Evolutionary conservation across 2,888 invertebrate species (phyloP).

Genomic region (Gibbula magus): DNA sequence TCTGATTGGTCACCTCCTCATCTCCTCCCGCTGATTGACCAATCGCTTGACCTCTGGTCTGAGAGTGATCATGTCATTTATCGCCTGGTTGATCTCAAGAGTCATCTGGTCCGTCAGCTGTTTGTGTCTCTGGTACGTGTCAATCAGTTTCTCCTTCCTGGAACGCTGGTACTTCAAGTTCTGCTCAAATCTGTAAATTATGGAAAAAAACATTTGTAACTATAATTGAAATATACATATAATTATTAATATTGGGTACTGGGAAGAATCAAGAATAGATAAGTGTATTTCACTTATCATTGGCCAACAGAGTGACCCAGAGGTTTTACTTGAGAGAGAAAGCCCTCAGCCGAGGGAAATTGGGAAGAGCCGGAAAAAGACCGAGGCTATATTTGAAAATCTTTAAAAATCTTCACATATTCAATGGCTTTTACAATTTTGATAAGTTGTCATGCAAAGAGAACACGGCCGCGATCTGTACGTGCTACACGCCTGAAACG

Average conservation of each 20-base stretch:
- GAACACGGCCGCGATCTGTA: no score
- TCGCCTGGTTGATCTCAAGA: conserved; percentile 68
- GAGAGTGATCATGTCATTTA: conserved; percentile 89
- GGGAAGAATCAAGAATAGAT: neutral
- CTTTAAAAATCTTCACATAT: no score
- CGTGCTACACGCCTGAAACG: no score
- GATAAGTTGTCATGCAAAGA: no score
- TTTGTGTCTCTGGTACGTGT: neutral
- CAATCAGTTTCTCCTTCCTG: neutral
- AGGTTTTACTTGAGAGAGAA: no score
- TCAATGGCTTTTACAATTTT: no score
- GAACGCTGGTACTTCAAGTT: neutral
- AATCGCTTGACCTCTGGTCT: conserved; percentile 89
- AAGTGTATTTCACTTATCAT: no score
- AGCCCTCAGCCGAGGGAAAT: no score
- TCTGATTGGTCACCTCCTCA: conserved; percentile 80
- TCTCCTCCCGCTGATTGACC: conserved; percentile 85
- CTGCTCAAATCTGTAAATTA: neutral
- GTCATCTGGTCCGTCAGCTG: neutral
- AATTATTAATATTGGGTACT: neutral
- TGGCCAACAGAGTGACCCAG: no score
- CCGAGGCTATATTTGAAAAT: no score
- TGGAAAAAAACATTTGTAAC: neutral
- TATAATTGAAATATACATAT: neutral
- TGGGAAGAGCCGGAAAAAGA: no score